Evolutionary conservation across 2,888 invertebrate genomes (phyloP).

Genomic region (Phaonia tiefii): DNA sequence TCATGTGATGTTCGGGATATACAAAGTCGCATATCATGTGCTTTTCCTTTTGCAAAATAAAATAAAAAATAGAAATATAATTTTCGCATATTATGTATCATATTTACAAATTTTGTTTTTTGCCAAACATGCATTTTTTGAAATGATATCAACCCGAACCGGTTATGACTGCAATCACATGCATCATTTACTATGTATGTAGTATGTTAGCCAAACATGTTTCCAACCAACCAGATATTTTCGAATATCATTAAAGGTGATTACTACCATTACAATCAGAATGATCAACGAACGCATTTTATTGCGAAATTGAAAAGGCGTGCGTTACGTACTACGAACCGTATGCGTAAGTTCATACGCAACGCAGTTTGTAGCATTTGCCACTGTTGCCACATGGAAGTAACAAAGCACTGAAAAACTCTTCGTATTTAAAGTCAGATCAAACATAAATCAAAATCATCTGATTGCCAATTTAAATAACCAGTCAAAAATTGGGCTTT

Average conservation of each 20-base stretch:
- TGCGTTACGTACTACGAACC: too few species aligned
- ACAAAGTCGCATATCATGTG: not conserved
- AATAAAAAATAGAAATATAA: too few species aligned
- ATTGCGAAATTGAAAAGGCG: constrained; percentile 4
- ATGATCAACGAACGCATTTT: not conserved
- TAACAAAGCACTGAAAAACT: too few species aligned
- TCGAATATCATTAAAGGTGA: constrained; percentile 4
- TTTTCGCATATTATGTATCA: not conserved
- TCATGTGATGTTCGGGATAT: too few species aligned
- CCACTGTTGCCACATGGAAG: too few species aligned
- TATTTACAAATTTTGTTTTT: not conserved
- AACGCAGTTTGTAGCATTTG: too few species aligned
- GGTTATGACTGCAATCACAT: constrained; percentile 42
- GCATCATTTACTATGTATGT: constrained; percentile 39
- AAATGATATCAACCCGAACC: constrained; percentile 36
- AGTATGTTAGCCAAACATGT: constrained; percentile 2
- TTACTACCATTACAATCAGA: not conserved
- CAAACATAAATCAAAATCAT: too few species aligned
- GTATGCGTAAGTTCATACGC: too few species aligned
- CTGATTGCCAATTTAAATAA: too few species aligned
- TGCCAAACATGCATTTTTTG: not conserved
- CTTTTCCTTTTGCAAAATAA: too few species aligned
- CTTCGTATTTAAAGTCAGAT: too few species aligned
- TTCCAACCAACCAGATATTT: constrained; percentile 6
- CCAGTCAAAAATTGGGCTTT: too few species aligned